Evolutionary conservation across 1,140 invertebrate genomes (phyloP).

Genomic region (Oncopodura yosiiana): DNA sequence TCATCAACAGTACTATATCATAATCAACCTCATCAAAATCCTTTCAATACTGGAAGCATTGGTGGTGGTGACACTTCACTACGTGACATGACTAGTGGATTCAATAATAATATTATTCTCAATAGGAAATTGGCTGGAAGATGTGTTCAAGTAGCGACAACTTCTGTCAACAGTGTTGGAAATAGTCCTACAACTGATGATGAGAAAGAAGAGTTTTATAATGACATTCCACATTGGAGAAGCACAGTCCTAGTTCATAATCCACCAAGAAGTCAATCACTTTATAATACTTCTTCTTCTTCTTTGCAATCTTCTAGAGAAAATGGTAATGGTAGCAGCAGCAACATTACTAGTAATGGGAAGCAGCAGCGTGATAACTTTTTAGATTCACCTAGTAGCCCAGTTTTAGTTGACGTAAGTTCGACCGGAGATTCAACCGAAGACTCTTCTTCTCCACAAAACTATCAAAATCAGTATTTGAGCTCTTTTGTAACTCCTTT

Average conservation of each 20-base stretch:
- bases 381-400: too few relatives aligned
- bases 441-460: too few relatives aligned
- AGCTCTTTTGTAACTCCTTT: background rate
- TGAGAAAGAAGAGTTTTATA: conserved; percentile 1
- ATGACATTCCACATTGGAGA: conserved; percentile 22
- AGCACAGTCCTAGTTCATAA: conserved; percentile 27
- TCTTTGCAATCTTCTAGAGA: too few relatives aligned
- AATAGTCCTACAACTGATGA: conserved; percentile 26
- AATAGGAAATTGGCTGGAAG: conserved; percentile 9
- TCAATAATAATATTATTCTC: too few relatives aligned
- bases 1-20: background rate
- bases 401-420: too few relatives aligned
- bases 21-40: background rate
- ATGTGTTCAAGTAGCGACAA: conserved; percentile 11
- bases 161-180: too few relatives aligned
- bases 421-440: too few relatives aligned
- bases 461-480: too few relatives aligned
- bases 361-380: background rate
- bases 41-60: conserved; percentile 1
- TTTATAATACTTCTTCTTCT: background rate
- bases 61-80: background rate
- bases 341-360: conserved; percentile 6
- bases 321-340: conserved; percentile 6
- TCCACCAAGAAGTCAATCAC: conserved; percentile 19
- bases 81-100: background rate